These are phyloP conservation scores for Harpia harpyja DNA, from an alignment of 2,797 vertebrate genomes.

Conservation along the genomic window DNA sequence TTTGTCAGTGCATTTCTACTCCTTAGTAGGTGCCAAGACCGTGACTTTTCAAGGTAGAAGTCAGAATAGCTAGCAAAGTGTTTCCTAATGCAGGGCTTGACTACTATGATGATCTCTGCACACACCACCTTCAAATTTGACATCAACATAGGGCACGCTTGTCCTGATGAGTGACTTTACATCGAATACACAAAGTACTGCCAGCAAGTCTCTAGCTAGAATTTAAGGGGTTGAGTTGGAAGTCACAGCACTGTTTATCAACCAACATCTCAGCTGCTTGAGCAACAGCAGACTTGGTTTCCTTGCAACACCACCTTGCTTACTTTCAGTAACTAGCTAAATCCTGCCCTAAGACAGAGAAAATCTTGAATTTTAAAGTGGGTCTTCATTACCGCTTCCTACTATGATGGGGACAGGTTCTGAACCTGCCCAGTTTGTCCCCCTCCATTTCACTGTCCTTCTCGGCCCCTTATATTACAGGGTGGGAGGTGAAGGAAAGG, in stretches of 20 bases:
- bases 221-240: background rate
- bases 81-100: background rate
- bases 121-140: background rate
- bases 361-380: background rate
- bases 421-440: background rate
- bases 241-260: background rate
- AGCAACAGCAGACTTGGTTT: background rate
- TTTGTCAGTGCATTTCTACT: background rate
- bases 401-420: background rate
- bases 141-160: accelerated
- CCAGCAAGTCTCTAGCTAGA: background rate
- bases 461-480: background rate
- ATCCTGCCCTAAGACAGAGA: background rate
- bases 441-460: background rate
- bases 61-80: background rate
- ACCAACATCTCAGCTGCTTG: background rate
- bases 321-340: background rate
- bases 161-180: background rate
- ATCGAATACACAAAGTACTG: background rate
- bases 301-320: background rate
- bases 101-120: background rate
- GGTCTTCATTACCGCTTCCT: background rate
- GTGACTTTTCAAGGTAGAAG: background rate
- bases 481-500: background rate
- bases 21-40: background rate